Conservation (phyloP, 1,140 invertebrate genomes). For the Venturia canescens region DNA sequence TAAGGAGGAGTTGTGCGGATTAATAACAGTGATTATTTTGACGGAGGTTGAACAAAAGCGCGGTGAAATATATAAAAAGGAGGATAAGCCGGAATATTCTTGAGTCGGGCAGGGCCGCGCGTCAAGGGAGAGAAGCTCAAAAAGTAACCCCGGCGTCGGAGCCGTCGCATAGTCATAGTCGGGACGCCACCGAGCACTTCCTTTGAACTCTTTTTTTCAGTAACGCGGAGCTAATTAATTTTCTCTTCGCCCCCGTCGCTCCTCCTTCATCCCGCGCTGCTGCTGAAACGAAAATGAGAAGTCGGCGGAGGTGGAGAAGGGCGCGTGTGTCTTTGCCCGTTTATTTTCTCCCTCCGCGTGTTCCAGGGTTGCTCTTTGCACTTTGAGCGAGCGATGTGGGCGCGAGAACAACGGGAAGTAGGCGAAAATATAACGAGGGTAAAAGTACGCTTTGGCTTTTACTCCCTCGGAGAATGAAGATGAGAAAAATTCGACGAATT, state of each 20-base stretch:
- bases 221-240: conserved; percentile 70
- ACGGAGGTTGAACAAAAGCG: not conserved
- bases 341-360: conserved; percentile 58
- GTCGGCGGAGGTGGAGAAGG: not conserved
- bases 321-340: conserved; percentile 52
- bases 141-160: conserved; percentile 56
- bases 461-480: too few species aligned
- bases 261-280: conserved; percentile 2
- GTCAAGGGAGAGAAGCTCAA: conserved; percentile 21
- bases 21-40: too few species aligned
- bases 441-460: not conserved
- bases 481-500: too few species aligned
- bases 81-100: not conserved
- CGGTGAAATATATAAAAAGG: not conserved
- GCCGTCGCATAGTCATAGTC: conserved; percentile 54
- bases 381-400: not conserved
- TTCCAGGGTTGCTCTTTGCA: conserved; percentile 15
- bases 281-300: not conserved
- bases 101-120: too few species aligned
- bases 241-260: conserved; percentile 49
- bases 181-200: conserved; percentile 53
- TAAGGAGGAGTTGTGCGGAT: too few species aligned
- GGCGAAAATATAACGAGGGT: conserved; percentile 11
- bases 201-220: conserved; percentile 69
- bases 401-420: not conserved